A percentile compares a stretch with the other conserved stretches of the same genome.
These are phyloP conservation scores for Anguilla pacifica DNA, from an alignment of 2,797 vertebrate species.

Conservation along the genomic window DNA sequence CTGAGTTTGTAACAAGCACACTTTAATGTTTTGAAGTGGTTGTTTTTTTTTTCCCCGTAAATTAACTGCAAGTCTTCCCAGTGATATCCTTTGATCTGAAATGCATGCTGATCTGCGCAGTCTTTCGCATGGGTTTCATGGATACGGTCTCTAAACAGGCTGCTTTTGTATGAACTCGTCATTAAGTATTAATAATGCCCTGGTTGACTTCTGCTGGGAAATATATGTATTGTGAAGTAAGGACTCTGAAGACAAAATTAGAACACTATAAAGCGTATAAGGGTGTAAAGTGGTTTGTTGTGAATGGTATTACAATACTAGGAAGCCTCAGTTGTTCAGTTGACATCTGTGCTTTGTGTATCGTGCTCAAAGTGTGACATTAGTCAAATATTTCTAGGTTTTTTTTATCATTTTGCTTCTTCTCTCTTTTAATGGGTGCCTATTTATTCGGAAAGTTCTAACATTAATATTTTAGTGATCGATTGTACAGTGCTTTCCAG, in stretches of 20 bases:
- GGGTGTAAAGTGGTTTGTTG: conserved; percentile 10
- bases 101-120: conserved; percentile 39
- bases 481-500: conserved; percentile 10
- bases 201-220: conserved; percentile 40
- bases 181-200: conserved; percentile 52
- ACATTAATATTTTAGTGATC: conserved; percentile 15
- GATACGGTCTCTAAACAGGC: conserved; percentile 39
- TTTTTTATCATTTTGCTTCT: neutral
- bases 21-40: conserved; percentile 32
- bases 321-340: neutral
- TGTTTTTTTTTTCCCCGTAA: conserved; percentile 9
- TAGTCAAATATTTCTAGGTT: neutral
- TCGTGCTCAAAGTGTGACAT: neutral
- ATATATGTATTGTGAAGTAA: conserved; percentile 37
- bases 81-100: conserved; percentile 48
- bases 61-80: neutral
- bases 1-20: conserved; percentile 24
- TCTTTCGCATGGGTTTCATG: conserved; percentile 39
- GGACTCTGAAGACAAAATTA: conserved; percentile 35
- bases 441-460: conserved; percentile 6
- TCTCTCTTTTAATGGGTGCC: neutral
- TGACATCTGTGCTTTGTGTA: neutral
- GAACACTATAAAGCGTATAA: conserved; percentile 7
- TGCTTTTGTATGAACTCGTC: conserved; percentile 43
- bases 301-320: neutral